Evolutionary conservation across 2,113 vertebrate genomes (phyloP), one percentile per base, ranked within the genome.

Genomic region (Seriola aureovittata): DNA sequence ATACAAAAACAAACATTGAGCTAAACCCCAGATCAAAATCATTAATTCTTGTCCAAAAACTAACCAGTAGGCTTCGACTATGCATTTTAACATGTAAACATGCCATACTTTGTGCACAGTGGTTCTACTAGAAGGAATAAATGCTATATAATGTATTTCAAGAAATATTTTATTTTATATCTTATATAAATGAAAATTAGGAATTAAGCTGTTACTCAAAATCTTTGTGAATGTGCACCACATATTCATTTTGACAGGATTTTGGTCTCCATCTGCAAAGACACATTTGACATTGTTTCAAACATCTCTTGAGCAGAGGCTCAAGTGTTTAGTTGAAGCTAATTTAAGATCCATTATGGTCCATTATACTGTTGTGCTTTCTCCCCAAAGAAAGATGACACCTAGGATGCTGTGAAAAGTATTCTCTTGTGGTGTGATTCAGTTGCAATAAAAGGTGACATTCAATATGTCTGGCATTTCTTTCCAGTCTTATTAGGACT

Each of bases 401-500:
- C 80, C 65, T 65, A 36, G 79, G 77, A 85, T 25, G 40, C 72
- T 14, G 48, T 57, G 63, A 81, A 91, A 75, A 77, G 70, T 86
- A 92, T 91, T 92, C 91, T 93, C 87, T 76, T 83, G 85, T 78
- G 88, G 79, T 83, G 71, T 59, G 80, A 93, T 91, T 93, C 83
- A 68, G 85, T 93, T 91, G 67, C 81, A 88, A 93, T 92, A 91
- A 91, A 92, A 89, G 78, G 60, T 83, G 93, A 91, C 72, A 95
- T 91, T 86, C 76, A 85, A 95, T 94, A 92, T 75, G 80, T 73
- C 65, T 89, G 87, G 84, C 80, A 75, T 90, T 79, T 73, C 64
- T 85, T 81, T 86, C 76, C 62, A 75, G 87, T 88, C 95, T 93
- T 94, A 93, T 92, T 93, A 87, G 93, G 92, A 86, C 89, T 70